These are phyloP conservation scores for Microctonus brassicae DNA, from an alignment of 2,888 invertebrate genomes.

Conservation along the genomic window DNA sequence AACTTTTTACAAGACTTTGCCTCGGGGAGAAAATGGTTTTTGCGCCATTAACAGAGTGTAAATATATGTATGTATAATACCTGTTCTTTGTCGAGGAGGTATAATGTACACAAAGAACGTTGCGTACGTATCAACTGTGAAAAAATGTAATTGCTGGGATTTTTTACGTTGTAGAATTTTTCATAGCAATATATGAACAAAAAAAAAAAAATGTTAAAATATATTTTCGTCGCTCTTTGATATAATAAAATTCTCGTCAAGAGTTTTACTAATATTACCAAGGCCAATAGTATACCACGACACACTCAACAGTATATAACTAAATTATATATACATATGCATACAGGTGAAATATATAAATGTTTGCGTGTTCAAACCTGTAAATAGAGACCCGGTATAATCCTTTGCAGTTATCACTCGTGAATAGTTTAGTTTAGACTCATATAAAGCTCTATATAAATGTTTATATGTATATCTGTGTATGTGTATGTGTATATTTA, in stretches of 20 bases:
- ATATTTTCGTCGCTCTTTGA: neutral
- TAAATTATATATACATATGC: neutral
- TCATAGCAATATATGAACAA: neutral
- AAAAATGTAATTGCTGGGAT: slow-evolving; percentile 8
- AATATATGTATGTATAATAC: neutral
- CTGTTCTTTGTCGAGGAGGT: neutral
- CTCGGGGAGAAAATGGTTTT: slow-evolving; percentile 3
- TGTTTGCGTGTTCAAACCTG: slow-evolving; percentile 7
- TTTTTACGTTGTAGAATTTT: neutral
- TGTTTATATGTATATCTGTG: neutral
- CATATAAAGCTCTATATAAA: neutral
- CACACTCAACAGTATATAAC: neutral
- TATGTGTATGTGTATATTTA: neutral
- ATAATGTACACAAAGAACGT: neutral
- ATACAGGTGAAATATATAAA: neutral
- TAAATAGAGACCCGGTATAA: neutral
- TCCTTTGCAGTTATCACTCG: slow-evolving; percentile 11
- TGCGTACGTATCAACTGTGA: neutral
- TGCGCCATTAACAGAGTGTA: slow-evolving; percentile 2
- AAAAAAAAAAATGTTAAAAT: neutral
- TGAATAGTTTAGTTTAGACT: neutral
- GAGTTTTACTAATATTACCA: neutral
- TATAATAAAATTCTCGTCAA: neutral
- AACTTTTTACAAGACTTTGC: neutral
- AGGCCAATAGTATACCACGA: neutral